Conservation (phyloP, 2,888 invertebrate species). For the Lydus trimaculatus region DNA sequence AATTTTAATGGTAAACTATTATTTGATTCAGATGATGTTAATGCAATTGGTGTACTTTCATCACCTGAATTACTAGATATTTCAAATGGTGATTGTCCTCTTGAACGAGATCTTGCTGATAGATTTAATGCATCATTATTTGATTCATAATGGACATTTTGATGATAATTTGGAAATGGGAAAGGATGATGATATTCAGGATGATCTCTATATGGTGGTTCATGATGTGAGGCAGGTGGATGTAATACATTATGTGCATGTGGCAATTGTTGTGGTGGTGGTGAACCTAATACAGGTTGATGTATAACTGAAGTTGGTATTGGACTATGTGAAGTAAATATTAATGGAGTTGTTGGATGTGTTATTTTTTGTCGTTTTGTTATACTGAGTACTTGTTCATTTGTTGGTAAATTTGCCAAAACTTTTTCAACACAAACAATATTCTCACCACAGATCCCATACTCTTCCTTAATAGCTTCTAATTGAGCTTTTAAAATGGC, state of each 20-base stretch:
- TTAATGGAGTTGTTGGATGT: conserved; percentile 61
- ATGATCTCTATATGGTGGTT: conserved; percentile 62
- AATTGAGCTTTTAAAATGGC: conserved; percentile 92
- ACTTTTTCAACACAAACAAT: conserved; percentile 90
- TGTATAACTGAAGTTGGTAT: conserved; percentile 70
- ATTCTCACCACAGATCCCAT: conserved; percentile 86
- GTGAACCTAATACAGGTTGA: conserved; percentile 62
- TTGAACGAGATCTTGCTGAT: conserved; percentile 64
- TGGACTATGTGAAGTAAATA: conserved; percentile 66
- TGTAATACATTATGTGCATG: conserved; percentile 59
- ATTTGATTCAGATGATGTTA: conserved; percentile 67
- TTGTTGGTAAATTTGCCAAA: conserved; percentile 82
- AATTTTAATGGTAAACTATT: conserved; percentile 88
- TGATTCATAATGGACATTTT: conserved; percentile 62
- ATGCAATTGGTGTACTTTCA: conserved; percentile 61
- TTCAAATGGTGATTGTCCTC: conserved; percentile 78
- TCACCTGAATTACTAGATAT: conserved; percentile 77
- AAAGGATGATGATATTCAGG: conserved; percentile 60
- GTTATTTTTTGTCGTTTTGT: conserved; percentile 75
- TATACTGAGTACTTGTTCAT: conserved; percentile 84
- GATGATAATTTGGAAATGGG: conserved; percentile 42
- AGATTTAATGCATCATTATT: conserved; percentile 78
- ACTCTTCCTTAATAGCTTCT: conserved; percentile 91
- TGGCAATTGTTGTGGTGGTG: conserved; percentile 64
- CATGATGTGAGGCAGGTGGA: conserved; percentile 56